phyloP scores from a whole-genome alignment of 2,113 vertebrate species.

The Oenanthe oenanthe region DNA sequence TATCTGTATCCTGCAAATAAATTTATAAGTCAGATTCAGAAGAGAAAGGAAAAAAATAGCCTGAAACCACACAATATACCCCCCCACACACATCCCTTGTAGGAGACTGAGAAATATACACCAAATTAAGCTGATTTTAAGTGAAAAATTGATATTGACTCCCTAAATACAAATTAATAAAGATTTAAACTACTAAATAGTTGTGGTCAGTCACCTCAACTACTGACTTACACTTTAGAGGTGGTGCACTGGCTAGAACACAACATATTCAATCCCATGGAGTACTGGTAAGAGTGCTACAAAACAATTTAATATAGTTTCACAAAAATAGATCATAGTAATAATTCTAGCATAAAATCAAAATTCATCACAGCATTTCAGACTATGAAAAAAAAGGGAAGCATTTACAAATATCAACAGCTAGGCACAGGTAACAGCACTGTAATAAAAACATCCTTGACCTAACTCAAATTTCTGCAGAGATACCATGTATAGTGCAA shows the following conservation, averaged over 20 bases:
- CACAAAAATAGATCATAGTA: not conserved
- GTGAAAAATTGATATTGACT: not conserved
- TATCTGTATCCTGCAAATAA: slow-evolving; percentile 84
- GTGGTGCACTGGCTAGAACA: not conserved
- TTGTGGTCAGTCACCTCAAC: not conserved
- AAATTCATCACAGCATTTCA: not conserved
- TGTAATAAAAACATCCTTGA: not conserved
- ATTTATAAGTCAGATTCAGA: not conserved
- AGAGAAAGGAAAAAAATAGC: not conserved
- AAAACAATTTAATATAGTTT: not conserved
- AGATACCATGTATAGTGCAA: not conserved
- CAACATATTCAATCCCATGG: not conserved
- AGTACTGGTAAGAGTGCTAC: not conserved
- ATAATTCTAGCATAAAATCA: not conserved
- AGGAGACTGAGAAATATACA: not conserved
- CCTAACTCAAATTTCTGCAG: not conserved
- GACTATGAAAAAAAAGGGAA: not conserved
- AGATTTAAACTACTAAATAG: not conserved
- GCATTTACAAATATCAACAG: not conserved
- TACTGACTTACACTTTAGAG: not conserved
- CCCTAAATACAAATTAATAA: not conserved
- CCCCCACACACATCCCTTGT: not conserved
- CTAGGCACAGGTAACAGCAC: not conserved
- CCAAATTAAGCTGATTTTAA: not conserved
- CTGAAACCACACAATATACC: not conserved